A percentile compares a stretch with the other conserved stretches of the same genome.
These are phyloP conservation scores for Chironomus striatipennis DNA, from an alignment of 1,140 invertebrate genomes.

Conservation along the genomic window DNA sequence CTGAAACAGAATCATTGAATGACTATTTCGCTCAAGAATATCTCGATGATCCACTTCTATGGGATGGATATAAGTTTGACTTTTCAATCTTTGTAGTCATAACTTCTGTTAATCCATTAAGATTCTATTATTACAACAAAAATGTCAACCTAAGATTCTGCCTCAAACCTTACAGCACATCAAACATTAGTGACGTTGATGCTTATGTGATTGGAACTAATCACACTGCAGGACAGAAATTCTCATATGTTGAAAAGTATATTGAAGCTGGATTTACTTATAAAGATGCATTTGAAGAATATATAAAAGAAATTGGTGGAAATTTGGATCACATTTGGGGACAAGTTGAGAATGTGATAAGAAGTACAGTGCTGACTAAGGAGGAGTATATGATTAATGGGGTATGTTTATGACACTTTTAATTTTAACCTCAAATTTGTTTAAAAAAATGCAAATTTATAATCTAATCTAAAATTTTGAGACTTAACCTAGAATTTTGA, in stretches of 20 bases:
- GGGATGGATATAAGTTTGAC: neutral
- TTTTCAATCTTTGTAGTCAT: neutral
- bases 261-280: neutral
- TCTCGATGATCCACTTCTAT: neutral
- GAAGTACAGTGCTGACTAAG: neutral
- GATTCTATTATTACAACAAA: neutral
- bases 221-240: neutral
- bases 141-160: neutral
- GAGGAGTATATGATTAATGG: neutral
- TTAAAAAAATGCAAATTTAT: too few species aligned
- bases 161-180: neutral
- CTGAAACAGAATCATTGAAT: neutral
- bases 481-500: too few species aligned
- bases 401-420: neutral
- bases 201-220: neutral
- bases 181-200: neutral
- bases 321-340: neutral
- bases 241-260: neutral
- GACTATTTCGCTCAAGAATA: neutral
- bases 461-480: neutral
- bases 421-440: neutral
- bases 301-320: neutral
- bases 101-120: neutral
- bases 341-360: neutral
- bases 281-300: neutral